Conservation (phyloP, 2,888 invertebrate genomes). For the Oithona nana region DNA sequence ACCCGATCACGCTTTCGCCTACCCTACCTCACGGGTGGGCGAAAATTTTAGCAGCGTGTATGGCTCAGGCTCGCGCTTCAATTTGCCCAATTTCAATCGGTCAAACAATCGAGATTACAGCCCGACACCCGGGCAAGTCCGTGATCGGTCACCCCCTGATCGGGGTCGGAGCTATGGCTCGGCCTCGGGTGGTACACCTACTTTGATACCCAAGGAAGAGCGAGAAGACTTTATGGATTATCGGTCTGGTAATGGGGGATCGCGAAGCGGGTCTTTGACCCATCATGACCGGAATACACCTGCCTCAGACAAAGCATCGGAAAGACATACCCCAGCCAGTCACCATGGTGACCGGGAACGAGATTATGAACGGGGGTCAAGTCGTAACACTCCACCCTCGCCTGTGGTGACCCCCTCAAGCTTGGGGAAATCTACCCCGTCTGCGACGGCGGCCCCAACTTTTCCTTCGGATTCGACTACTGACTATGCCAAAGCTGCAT, state of each 20-base stretch:
- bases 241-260: not conserved
- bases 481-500: not conserved
- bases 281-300: not conserved
- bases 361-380: not conserved
- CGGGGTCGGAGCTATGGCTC: not conserved
- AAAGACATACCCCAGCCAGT: not conserved
- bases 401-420: not conserved
- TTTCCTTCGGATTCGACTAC: constrained; percentile 14
- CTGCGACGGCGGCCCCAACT: not conserved
- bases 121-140: not conserved
- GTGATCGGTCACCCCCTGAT: not conserved
- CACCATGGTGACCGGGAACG: constrained; percentile 1
- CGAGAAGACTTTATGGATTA: not conserved
- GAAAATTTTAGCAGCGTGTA: not conserved
- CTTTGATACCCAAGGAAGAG: constrained; percentile 1
- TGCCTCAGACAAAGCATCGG: not conserved
- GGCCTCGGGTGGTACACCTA: not conserved
- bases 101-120: not conserved
- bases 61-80: not conserved
- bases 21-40: not conserved
- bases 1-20: not conserved
- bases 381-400: not conserved
- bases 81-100: not conserved
- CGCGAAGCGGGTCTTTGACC: not conserved
- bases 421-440: not conserved